Evolutionary conservation across 2,888 invertebrate species (phyloP).

Genomic region (Sinotaia quadrata): DNA sequence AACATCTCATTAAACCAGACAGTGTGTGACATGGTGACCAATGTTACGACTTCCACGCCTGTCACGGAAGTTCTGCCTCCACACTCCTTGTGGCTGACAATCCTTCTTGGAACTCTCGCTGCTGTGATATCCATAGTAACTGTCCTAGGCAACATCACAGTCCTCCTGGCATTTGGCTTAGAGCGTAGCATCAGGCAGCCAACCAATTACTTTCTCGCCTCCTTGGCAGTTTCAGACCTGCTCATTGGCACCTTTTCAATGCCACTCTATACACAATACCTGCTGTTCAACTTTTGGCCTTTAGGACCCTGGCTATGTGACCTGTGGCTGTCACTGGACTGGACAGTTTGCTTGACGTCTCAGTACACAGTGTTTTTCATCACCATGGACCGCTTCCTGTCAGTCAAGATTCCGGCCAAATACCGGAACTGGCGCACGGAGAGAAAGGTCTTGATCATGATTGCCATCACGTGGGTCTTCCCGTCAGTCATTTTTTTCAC

Average conservation of each 20-base stretch:
- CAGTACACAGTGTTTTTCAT: conserved; percentile 99
- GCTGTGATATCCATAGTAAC: conserved; percentile 92
- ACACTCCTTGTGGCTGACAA: conserved; percentile 90
- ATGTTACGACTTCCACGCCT: neutral
- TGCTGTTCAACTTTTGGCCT: conserved; percentile 96
- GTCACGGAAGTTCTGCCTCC: conserved; percentile 21
- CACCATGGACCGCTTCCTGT: conserved; percentile 98
- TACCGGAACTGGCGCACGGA: conserved; percentile 98
- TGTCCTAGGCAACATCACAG: conserved; percentile 94
- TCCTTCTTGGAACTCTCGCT: conserved; percentile 88
- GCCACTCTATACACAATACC: conserved; percentile 98
- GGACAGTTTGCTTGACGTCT: conserved; percentile 98
- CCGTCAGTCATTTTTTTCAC: conserved; percentile 97
- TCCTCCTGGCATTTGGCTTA: conserved; percentile 93
- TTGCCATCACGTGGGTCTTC: conserved; percentile 96
- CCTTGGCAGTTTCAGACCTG: conserved; percentile 96
- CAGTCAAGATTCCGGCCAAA: conserved; percentile 97
- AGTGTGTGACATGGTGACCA: conserved; percentile 5
- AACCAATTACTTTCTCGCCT: conserved; percentile 99
- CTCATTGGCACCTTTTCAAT: conserved; percentile 98
- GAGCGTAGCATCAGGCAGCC: conserved; percentile 93
- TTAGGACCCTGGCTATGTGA: conserved; percentile 96
- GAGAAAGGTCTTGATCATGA: conserved; percentile 91
- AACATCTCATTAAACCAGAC: conserved; percentile 31
- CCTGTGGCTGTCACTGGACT: conserved; percentile 98